Percentiles rank a stretch among this genome's conserved stretches.
Evolutionary conservation across 53 echinoderm and acorn worm genomes (phyloP).

Genomic region (Holothuria scabra): DNA sequence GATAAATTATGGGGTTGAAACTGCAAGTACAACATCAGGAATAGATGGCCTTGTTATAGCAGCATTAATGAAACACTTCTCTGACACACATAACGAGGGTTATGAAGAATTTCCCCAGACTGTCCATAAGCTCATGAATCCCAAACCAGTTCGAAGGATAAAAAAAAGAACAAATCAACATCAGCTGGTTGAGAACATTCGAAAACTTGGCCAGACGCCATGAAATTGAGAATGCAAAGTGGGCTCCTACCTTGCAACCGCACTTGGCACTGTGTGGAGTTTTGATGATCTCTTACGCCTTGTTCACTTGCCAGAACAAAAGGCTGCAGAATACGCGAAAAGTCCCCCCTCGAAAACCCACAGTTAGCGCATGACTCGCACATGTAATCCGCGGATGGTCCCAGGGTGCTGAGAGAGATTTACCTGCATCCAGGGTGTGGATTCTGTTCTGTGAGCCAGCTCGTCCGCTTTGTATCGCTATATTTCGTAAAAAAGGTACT

Average conservation of each 20-base stretch:
- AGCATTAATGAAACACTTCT: slow-evolving; percentile 14
- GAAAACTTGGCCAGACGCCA: slow-evolving; percentile 10
- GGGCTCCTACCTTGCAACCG: slow-evolving; percentile 24
- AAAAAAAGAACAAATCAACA: slow-evolving; percentile 19
- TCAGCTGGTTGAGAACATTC: slow-evolving; percentile 4
- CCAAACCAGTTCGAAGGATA: neutral
- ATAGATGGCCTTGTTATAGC: slow-evolving; percentile 10
- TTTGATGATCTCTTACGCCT: too few relatives aligned
- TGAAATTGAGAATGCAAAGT: neutral
- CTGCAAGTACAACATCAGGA: neutral
- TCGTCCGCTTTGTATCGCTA: too few relatives aligned
- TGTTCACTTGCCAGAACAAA: too few relatives aligned
- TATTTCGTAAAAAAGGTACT: too few relatives aligned
- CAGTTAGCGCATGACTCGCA: too few relatives aligned
- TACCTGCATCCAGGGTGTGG: too few relatives aligned
- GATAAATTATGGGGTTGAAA: slow-evolving; percentile 7
- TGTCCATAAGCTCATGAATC: neutral
- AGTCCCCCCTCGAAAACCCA: too few relatives aligned
- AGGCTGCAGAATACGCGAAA: too few relatives aligned
- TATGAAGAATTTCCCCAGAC: neutral
- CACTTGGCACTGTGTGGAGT: too few relatives aligned
- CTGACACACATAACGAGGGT: slow-evolving; percentile 19
- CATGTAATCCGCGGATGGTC: too few relatives aligned
- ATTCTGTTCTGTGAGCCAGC: too few relatives aligned
- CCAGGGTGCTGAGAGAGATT: too few relatives aligned